Evolutionary conservation across 2,888 invertebrate genomes (phyloP).

Genomic region (Pharmacophagus antenor): DNA sequence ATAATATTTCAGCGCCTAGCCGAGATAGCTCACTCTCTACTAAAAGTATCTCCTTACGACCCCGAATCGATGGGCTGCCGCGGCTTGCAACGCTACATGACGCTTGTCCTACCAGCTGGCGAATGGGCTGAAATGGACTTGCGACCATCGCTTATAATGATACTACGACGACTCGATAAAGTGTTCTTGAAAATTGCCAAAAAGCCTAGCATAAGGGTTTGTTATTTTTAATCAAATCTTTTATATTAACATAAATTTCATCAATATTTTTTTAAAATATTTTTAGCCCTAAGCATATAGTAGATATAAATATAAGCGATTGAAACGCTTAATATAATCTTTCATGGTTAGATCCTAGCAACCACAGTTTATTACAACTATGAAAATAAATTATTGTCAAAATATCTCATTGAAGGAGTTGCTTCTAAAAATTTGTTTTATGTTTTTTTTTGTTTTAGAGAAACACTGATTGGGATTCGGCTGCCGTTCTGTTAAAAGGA

Average conservation of each 20-base stretch:
- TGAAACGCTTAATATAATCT: too few relatives aligned
- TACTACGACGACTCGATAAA: conserved; percentile 95
- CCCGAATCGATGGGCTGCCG: conserved; percentile 97
- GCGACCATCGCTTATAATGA: conserved; percentile 94
- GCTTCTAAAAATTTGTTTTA: not conserved
- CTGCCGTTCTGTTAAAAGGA: conserved; percentile 95
- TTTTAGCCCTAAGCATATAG: too few relatives aligned
- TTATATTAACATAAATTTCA: too few relatives aligned
- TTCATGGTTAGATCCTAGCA: too few relatives aligned
- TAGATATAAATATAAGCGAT: too few relatives aligned
- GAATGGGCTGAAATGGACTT: conserved; percentile 98
- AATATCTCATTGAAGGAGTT: too few relatives aligned
- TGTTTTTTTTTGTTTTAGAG: conserved; percentile 76
- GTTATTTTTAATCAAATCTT: conserved; percentile 64
- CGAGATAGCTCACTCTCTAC: conserved; percentile 96
- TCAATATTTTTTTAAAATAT: too few relatives aligned
- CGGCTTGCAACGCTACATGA: conserved; percentile 95
- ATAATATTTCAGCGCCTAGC: conserved; percentile 86
- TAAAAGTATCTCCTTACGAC: conserved; percentile 99
- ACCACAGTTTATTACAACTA: too few relatives aligned
- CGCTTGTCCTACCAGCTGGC: conserved; percentile 93
- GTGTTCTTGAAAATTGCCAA: conserved; percentile 98
- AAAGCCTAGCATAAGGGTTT: conserved; percentile 92
- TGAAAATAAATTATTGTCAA: too few relatives aligned
- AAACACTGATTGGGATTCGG: conserved; percentile 98